Base-by-base conservation (phyloP, 92 coral and sea anemone genomes). In the Porites rus region DNA sequence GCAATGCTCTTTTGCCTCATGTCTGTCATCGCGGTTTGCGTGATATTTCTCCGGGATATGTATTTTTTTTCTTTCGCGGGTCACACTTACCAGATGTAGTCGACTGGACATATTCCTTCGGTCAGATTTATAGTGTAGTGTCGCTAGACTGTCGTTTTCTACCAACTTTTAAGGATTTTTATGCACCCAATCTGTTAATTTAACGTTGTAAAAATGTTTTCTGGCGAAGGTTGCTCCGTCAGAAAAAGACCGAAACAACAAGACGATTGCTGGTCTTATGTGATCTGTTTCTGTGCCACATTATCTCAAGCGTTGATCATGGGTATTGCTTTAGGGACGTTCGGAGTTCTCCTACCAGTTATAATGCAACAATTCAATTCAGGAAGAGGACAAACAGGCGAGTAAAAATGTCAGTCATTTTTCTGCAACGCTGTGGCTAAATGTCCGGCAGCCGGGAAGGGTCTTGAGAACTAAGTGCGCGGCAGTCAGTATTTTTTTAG, bases 321-420 rank as follows among this genome's bases (percentile, higher is more conserved):
- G 76, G 76, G 76, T 12, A 43, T 72, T 12, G 22, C 10, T 43
- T 13, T 10, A 13, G 59, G 76, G 3, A 20, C 72, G 11, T 72
- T 72, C 46, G 58, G 76, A 0, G 76, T 72, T 9, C 17, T 72
- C 24, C 46, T 72, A 19, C 76, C 60, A 43, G 76, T 43, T 43
- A 13, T 72, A 13, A 72, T 72, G 76, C 13, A 72, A 72, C 19
- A n/a, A 19, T 72, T 72, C 46, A 20, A 43, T 16, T 72, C 54
- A 38, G 53, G 76, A 19, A 25, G 76, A 43, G 76, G 59, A 51
- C n/a, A 51, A 72, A 72, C 76, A 72, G 76, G 76, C 28, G 72
- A 22, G 72, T 67, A 12, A 22, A 9, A 67, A 67, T 56, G 16
- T 56, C 61, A 8, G 61, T 56, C 16, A 10, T 10, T 56, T 56